A percentile compares a stretch with the other conserved stretches of the same genome.
Conservation (phyloP, 2,113 vertebrate genomes). For the Physeter macrocephalus region DNA sequence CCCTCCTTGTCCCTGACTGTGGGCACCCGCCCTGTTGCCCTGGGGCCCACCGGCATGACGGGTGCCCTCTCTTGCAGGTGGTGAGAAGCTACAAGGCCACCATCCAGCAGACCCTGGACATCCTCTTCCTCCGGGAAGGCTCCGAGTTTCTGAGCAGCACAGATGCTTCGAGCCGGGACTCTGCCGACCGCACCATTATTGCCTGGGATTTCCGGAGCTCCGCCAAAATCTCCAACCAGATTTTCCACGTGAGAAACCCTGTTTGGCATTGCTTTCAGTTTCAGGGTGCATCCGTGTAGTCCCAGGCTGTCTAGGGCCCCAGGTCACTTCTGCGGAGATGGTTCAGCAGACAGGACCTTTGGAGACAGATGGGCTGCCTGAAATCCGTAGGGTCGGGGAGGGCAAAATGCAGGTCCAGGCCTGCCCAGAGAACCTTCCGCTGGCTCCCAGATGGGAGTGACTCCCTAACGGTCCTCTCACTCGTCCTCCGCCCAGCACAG, state of each 20-base stretch:
- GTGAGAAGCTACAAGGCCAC: conserved; percentile 90
- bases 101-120: conserved; percentile 94
- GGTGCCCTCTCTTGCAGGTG: conserved; percentile 77
- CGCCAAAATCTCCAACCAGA: conserved; percentile 97
- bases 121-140: conserved; percentile 91
- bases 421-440: background rate
- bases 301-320: background rate
- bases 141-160: conserved; percentile 93
- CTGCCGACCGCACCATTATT: conserved; percentile 94
- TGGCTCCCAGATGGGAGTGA: rapidly evolving
- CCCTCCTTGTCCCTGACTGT: background rate
- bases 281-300: rapidly evolving
- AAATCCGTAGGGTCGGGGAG: background rate
- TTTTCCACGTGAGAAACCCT: conserved; percentile 90
- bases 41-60: background rate
- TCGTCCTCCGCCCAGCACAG: background rate
- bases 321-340: rapidly evolving
- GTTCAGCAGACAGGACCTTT: background rate
- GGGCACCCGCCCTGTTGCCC: background rate
- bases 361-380: background rate
- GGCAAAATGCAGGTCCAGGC: background rate
- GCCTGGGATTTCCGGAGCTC: conserved; percentile 94
- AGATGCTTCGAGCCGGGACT: conserved; percentile 95
- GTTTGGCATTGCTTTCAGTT: rapidly evolving
- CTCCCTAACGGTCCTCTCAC: background rate